phyloP scores from a whole-genome alignment of 2,113 vertebrate species.

The Empidonax alnorum region DNA sequence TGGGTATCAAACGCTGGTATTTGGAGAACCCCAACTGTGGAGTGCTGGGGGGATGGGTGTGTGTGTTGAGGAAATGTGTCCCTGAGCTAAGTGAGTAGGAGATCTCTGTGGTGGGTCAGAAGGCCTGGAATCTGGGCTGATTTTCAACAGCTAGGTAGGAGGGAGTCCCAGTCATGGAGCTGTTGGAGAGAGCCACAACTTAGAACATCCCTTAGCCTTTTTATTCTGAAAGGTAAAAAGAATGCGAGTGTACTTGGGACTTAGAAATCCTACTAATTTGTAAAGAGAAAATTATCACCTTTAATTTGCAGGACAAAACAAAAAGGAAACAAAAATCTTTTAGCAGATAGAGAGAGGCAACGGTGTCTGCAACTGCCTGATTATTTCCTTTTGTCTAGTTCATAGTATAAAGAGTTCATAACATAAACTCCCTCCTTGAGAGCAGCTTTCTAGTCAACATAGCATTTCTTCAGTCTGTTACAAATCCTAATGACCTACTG shows the following conservation, averaged over 20 bases:
- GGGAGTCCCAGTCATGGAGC: not conserved
- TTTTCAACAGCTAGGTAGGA: not conserved
- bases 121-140: not conserved
- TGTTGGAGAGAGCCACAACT: not conserved
- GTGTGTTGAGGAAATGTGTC: not conserved
- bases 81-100: too few species aligned
- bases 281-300: not conserved
- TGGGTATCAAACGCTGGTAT: too few species aligned
- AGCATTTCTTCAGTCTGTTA: not conserved
- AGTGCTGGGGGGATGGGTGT: not conserved
- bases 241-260: not conserved
- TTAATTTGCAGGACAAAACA: not conserved
- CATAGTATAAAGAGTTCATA: not conserved
- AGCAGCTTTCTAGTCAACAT: not conserved
- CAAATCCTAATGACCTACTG: not conserved
- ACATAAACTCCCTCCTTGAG: not conserved
- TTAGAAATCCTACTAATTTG: not conserved
- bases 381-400: not conserved
- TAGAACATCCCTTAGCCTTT: not conserved
- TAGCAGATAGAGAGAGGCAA: not conserved
- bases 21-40: not conserved
- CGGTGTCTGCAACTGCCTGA: not conserved
- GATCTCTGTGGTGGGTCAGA: rapidly evolving
- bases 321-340: not conserved
- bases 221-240: not conserved